phyloP scores from a whole-genome alignment of 2,113 vertebrate species.

The Ranitomeya imitator region DNA sequence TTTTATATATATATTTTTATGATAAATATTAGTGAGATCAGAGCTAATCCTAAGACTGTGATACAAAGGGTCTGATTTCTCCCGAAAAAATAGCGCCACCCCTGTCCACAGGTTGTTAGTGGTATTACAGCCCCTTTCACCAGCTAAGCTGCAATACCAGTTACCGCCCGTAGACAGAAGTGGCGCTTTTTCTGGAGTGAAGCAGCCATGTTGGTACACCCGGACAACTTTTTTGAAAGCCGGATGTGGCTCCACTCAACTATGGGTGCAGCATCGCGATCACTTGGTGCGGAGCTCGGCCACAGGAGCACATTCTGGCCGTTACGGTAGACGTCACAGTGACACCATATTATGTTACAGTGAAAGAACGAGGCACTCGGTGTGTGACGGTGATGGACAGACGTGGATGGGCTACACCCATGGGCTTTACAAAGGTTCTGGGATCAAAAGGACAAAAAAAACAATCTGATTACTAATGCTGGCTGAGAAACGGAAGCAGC shows the following conservation, averaged over 20 bases:
- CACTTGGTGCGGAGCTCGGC: not conserved
- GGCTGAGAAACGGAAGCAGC: not conserved
- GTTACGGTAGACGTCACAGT: not conserved
- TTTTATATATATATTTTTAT: not conserved
- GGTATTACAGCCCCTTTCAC: not conserved
- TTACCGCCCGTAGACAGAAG: not conserved
- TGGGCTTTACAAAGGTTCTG: not conserved
- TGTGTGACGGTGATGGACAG: not conserved
- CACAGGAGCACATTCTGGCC: not conserved
- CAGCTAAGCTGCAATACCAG: not conserved
- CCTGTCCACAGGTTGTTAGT: not conserved
- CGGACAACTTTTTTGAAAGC: not conserved
- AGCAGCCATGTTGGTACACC: not conserved
- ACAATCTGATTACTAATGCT: not conserved
- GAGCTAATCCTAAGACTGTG: not conserved
- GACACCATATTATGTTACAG: not conserved
- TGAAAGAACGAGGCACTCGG: conserved; percentile 6
- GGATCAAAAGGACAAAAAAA: not conserved
- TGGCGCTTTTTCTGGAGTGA: not conserved
- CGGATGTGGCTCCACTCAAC: not conserved
- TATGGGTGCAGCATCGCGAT: not conserved
- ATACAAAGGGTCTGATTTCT: not conserved
- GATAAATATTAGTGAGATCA: not conserved
- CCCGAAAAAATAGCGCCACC: not conserved
- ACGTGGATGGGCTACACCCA: not conserved